Evolutionary conservation across 2,888 invertebrate species (phyloP).

Genomic region (Thyatira batis): DNA sequence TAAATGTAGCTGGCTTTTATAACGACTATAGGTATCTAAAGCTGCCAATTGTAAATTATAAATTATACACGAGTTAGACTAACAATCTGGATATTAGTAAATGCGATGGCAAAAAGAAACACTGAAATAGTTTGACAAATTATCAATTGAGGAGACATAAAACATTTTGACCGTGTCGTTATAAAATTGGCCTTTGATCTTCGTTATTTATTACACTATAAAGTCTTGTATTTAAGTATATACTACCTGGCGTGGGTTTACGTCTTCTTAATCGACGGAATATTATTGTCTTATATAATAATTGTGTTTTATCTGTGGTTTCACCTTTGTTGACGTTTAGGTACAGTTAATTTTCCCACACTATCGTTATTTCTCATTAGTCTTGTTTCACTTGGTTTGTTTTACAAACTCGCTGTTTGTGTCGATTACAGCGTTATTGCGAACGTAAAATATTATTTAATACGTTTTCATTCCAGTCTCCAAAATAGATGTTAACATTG

Average conservation of each 20-base stretch:
- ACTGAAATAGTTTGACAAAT: conserved; percentile 6
- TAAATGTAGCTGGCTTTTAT: conserved; percentile 46
- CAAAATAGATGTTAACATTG: conserved; percentile 73
- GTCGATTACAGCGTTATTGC: conserved; percentile 2
- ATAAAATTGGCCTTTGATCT: conserved; percentile 22
- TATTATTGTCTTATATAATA: conserved; percentile 4
- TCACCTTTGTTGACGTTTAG: neutral
- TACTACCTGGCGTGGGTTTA: conserved; percentile 21
- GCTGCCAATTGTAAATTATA: conserved; percentile 25
- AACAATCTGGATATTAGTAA: neutral
- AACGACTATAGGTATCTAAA: conserved; percentile 15
- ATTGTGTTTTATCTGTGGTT: neutral
- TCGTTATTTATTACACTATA: conserved; percentile 27
- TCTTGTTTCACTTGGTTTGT: conserved; percentile 12
- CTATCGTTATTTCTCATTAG: neutral
- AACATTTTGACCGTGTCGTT: conserved; percentile 12
- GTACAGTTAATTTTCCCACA: neutral
- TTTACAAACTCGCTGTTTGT: conserved; percentile 14
- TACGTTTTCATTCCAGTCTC: conserved; percentile 46
- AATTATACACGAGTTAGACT: neutral
- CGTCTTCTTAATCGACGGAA: conserved; percentile 17
- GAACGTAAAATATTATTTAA: conserved; percentile 10
- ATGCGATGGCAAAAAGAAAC: neutral
- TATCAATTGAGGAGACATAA: conserved; percentile 7
- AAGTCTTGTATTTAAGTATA: conserved; percentile 24